Base-by-base conservation (phyloP, 2,888 invertebrate genomes). In the Drosophila borealis region DNA sequence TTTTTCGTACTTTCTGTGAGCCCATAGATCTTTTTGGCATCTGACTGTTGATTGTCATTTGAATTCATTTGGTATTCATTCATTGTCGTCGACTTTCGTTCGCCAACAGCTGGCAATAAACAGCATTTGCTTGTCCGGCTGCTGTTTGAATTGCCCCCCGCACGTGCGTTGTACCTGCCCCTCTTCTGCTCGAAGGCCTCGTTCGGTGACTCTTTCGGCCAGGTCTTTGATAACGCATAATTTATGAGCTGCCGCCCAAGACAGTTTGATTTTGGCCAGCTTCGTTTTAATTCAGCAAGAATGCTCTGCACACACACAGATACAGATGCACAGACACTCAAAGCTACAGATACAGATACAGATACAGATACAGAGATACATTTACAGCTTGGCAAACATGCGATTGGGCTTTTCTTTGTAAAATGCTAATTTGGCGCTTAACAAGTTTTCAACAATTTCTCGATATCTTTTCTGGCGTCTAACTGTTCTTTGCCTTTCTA, bases 341-440 rank as follows among this genome's bases (percentile, higher is more conserved):
- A 51, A 63, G 21, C 36, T 36, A 33, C 25, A 46, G 19, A 46
- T 33, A 45, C 9, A 61, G 37, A 10, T 50, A 55, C 53, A 49
- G 42, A 48, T 67, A 59, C 53, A 64, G 8, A 25, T 8, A 8
- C 29, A 29, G 29, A 50, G 61, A 66, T 67, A 55, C 61, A 55
- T 55, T 50, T 49, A 60, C 53, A 33, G 44, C 36, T 36, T 53
- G 25, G 48, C 56, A 29, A 50, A 54, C 42, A 60, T 45, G 74
- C 71, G 63, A 48, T 67, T 62, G 45, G 42, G 59, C 69, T 78
- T 80, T 78, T 78, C 78, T 65, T 65, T 39, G 65, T 66, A 59
- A 85, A 82, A 83, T 83, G 86, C 70, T 88, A 88, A 83, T 83
- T 81, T 70, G 65, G 37, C 17, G 49, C 42, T 60, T 51, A 68